Conservation (phyloP, 2,797 vertebrate genomes). For the Dallia pectoralis region DNA sequence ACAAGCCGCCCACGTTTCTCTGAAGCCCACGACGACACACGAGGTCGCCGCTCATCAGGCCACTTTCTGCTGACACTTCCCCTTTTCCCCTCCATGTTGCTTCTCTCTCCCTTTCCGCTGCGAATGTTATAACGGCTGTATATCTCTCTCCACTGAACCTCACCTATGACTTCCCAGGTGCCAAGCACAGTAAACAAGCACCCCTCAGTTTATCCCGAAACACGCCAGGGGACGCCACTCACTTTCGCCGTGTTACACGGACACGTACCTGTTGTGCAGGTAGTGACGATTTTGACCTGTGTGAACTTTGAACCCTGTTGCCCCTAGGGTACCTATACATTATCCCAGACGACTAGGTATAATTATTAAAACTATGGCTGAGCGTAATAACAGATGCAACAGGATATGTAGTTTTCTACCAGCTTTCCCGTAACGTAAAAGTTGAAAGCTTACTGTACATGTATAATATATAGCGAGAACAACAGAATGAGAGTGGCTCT, state of each 20-base stretch:
- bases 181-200: slow-evolving; percentile 98
- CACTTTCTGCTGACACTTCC: slow-evolving; percentile 52
- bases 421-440: slow-evolving; percentile 41
- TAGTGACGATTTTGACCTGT: slow-evolving; percentile 68
- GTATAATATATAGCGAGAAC: no score
- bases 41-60: slow-evolving; percentile 36
- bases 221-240: slow-evolving; percentile 97
- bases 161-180: slow-evolving; percentile 85
- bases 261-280: slow-evolving; percentile 99
- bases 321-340: slow-evolving; percentile 51
- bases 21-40: slow-evolving; percentile 43
- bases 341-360: slow-evolving; percentile 12
- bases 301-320: slow-evolving; percentile 53
- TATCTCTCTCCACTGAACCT: slow-evolving; percentile 74
- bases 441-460: slow-evolving; percentile 11
- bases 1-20: slow-evolving; percentile 38
- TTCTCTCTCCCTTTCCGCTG: slow-evolving; percentile 53
- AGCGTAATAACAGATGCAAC: slow-evolving; percentile 50
- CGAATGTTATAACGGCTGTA: slow-evolving; percentile 70
- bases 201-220: slow-evolving; percentile 98
- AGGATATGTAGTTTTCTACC: slow-evolving; percentile 34
- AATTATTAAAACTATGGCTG: slow-evolving; percentile 50
- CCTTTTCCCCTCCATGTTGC: slow-evolving; percentile 36
- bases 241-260: slow-evolving; percentile 99
- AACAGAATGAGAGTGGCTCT: background rate